phyloP scores from a whole-genome alignment of 2,113 vertebrate genomes.

The Seriola dumerili region DNA sequence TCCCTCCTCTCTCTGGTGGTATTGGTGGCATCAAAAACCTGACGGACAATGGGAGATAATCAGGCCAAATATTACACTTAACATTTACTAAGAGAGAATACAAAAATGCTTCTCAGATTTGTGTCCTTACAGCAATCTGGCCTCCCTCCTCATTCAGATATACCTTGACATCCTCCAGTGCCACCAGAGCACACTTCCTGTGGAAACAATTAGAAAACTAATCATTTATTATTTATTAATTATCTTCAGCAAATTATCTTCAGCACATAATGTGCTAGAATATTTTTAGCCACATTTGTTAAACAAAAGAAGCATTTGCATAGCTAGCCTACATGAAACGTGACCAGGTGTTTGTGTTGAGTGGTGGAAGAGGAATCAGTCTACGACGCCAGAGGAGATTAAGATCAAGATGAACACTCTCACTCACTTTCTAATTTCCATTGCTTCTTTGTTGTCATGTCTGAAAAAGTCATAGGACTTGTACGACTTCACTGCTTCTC shows the following conservation, averaged over 20 bases:
- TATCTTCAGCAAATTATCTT: background rate
- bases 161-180: conserved; percentile 92
- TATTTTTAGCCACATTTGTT: background rate
- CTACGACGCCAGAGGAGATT: background rate
- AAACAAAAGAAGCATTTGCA: conserved; percentile 18
- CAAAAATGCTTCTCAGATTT: background rate
- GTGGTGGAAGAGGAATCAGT: background rate
- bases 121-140: conserved; percentile 93
- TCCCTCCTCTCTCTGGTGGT: conserved; percentile 85
- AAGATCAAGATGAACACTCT: background rate
- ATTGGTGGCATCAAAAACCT: conserved; percentile 88
- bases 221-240: background rate
- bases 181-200: conserved; percentile 94
- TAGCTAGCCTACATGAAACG: background rate
- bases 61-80: background rate
- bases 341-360: background rate
- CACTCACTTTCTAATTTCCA: conserved; percentile 96
- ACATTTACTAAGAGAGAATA: background rate
- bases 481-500: conserved; percentile 93
- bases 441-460: conserved; percentile 96
- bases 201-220: background rate
- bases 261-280: background rate
- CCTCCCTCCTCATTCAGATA: conserved; percentile 93
- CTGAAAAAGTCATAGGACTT: conserved; percentile 98
- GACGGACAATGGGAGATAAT: background rate